Base-by-base conservation (phyloP, 2,888 invertebrate species). In the Hesperia comma region DNA sequence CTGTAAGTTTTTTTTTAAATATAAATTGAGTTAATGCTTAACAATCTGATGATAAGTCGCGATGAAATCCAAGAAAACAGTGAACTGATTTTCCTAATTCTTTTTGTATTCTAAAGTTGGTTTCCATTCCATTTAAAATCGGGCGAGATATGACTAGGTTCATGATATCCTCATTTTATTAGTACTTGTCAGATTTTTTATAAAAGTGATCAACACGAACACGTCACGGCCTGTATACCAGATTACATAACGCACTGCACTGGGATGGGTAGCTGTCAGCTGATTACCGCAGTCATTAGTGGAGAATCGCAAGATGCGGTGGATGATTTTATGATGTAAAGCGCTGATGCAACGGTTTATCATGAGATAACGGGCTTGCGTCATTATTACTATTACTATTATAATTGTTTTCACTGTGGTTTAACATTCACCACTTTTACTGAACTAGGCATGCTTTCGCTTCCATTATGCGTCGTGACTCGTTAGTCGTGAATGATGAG, bases 251-350 rank as follows among this genome's bases (percentile, higher is more conserved):
- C 33, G 12, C 12, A n/a, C 33, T 2, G 1, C 63, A 26, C 19
- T 10, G 49, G n/a, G 26, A 40, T 55, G 53, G 37, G 41, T 66
- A 54, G 41, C 37, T 10, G 66, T n/a, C n/a, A n/a, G 54, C 7
- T 60, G 19, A 60, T 60, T 54, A 55, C 46, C 14, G 33, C 46
- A 54, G 54, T 43, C 54, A 55, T 61, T 66, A 66, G 60, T 26
- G 60, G 32, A 58, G 66, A 54, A 54, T 60, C 41, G 43, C 19
- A 10, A 66, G 66, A 66, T 64, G 57, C 60, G 60, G 53, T 60
- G 51, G 40, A 64, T 57, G 64, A 58, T 51, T 64, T 66, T 60
- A 32, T 66, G 66, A 54, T 60, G 66, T 60, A 60, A 60, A 54
- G 10, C 19, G 53, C 26, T 64, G 64, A 64, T 26, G 64, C 40